Percentiles rank a stretch among this genome's conserved stretches.
Conservation (phyloP, 2,888 invertebrate genomes). For the Conomelus anceps region DNA sequence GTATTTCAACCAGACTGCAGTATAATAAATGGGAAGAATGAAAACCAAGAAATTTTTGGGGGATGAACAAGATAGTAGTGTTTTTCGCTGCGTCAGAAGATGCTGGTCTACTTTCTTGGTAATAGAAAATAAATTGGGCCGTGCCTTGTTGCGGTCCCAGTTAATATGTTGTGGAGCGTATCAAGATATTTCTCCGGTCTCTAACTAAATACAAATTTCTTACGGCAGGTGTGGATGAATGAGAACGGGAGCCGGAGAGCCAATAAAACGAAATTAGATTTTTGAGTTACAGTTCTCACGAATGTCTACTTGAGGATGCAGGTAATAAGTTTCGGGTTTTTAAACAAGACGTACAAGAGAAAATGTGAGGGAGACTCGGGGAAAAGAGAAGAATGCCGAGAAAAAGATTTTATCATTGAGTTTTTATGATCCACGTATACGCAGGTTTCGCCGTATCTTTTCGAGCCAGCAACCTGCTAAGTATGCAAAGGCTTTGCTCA, state of each 20-base stretch:
- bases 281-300: neutral
- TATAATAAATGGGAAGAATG: neutral
- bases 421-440: neutral
- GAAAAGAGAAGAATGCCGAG: neutral
- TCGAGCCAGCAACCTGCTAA: neutral
- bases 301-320: neutral
- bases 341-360: neutral
- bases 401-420: slow-evolving; percentile 6
- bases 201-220: neutral
- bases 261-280: neutral
- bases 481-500: neutral
- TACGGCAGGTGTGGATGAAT: neutral
- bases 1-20: neutral
- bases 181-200: neutral
- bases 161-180: neutral
- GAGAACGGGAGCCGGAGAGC: neutral
- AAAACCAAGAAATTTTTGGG: neutral
- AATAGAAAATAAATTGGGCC: neutral
- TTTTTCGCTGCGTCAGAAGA: neutral
- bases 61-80: neutral
- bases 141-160: neutral
- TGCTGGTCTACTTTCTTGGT: neutral
- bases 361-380: neutral
- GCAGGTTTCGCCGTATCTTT: neutral
- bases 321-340: neutral